A percentile compares a stretch with the other conserved stretches of the same genome.
Conservation (phyloP, 2,888 invertebrate genomes). For the Mythimna ferrago region DNA sequence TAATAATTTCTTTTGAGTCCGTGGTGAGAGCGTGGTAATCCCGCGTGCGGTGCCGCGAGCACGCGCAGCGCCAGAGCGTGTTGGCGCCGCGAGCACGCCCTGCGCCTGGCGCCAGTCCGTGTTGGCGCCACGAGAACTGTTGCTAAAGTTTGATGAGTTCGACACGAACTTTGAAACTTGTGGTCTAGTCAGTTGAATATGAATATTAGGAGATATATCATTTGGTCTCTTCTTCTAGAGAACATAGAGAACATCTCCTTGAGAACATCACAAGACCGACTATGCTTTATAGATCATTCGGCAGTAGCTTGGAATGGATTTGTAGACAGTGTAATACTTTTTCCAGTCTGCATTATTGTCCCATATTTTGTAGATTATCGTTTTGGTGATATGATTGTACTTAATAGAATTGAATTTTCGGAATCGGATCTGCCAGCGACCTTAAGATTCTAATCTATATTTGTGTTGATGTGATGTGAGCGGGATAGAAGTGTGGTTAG, state of each 20-base stretch:
- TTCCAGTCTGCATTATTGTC: neutral
- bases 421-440: neutral
- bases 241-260: too few species aligned
- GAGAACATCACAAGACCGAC: too few species aligned
- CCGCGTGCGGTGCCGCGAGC: slow-evolving; percentile 28
- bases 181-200: neutral
- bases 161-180: neutral
- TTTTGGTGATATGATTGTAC: neutral
- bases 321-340: neutral
- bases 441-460: neutral
- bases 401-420: neutral
- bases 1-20: slow-evolving; percentile 52
- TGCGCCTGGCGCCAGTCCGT: neutral
- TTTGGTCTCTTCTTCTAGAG: neutral
- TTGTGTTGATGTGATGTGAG: too few species aligned
- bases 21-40: slow-evolving; percentile 55
- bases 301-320: too few species aligned
- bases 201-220: neutral
- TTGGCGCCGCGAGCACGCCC: neutral
- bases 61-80: slow-evolving; percentile 34
- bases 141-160: slow-evolving; percentile 48
- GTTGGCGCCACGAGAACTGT: slow-evolving; percentile 3
- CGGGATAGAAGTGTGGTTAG: too few species aligned
- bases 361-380: neutral
- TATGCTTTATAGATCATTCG: neutral